Conservation (phyloP, 2,888 invertebrate genomes). For the Hypomecis atomaria region DNA sequence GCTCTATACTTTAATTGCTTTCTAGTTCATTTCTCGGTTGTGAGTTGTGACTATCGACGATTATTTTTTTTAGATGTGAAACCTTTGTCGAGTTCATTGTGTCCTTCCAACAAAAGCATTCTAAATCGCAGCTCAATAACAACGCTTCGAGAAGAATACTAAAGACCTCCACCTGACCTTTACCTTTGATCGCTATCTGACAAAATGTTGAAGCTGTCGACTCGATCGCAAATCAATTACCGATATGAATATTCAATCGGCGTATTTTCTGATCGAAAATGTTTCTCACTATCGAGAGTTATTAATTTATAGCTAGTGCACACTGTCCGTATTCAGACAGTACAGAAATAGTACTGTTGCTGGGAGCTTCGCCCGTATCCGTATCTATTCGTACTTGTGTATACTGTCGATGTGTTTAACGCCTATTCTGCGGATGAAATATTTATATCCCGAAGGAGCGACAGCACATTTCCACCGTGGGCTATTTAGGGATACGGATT, state of each 20-base stretch:
- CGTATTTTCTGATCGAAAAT: slow-evolving; percentile 29
- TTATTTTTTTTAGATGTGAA: slow-evolving; percentile 15
- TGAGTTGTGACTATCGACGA: slow-evolving; percentile 10
- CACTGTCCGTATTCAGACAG: slow-evolving; percentile 27
- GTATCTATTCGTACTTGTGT: slow-evolving; percentile 40
- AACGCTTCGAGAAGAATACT: slow-evolving; percentile 24
- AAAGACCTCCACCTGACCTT: slow-evolving; percentile 33
- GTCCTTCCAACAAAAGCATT: slow-evolving; percentile 19
- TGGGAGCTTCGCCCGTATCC: slow-evolving; percentile 37
- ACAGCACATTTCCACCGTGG: slow-evolving; percentile 34
- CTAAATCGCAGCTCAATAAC: slow-evolving; percentile 17
- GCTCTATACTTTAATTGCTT: slow-evolving; percentile 30
- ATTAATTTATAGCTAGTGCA: slow-evolving; percentile 33
- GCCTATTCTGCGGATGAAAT: slow-evolving; percentile 52
- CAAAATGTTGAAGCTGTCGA: slow-evolving; percentile 33
- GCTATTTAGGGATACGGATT: slow-evolving; percentile 32
- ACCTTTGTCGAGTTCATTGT: slow-evolving; percentile 13
- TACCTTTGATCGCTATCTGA: slow-evolving; percentile 41
- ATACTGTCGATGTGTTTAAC: slow-evolving; percentile 51
- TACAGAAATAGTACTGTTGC: slow-evolving; percentile 63
- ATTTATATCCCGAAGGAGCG: slow-evolving; percentile 47
- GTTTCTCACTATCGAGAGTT: slow-evolving; percentile 30
- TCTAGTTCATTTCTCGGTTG: slow-evolving; percentile 1
- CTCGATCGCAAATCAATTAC: slow-evolving; percentile 50
- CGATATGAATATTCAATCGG: slow-evolving; percentile 45